Percentiles rank a stretch among this genome's conserved stretches.
phyloP scores from a whole-genome alignment of 2,113 vertebrate genomes.

The Archilochus colubris region DNA sequence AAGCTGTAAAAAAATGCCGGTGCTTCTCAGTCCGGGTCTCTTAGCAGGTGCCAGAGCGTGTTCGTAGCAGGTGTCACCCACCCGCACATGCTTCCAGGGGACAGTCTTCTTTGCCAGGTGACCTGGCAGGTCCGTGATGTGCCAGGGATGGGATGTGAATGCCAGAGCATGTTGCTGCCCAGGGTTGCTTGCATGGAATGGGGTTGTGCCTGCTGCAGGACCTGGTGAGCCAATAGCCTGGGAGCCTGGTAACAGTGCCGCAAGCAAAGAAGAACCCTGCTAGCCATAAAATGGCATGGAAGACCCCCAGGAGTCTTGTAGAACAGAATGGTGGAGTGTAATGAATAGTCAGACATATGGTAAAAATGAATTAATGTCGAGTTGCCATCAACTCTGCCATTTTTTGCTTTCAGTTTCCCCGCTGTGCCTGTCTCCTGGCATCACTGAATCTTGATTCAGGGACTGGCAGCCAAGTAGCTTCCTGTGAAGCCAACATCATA shows the following conservation, averaged over 20 bases:
- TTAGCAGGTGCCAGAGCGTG: neutral
- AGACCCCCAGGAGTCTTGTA: conserved; percentile 67
- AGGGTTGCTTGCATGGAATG: accelerated
- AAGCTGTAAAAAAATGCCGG: neutral
- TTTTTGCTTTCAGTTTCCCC: conserved; percentile 71
- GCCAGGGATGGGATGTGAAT: neutral
- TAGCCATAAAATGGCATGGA: conserved; percentile 46
- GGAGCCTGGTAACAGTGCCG: accelerated
- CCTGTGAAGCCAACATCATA: conserved; percentile 62
- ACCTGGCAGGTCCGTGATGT: neutral
- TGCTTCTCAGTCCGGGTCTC: neutral
- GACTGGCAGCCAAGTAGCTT: conserved; percentile 63
- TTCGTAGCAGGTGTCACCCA: conserved; percentile 2
- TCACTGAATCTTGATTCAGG: conserved; percentile 69
- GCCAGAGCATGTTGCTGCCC: accelerated
- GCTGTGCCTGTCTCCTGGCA: conserved; percentile 67
- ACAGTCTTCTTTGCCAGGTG: neutral
- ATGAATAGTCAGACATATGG: conserved; percentile 73
- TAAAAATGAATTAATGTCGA: conserved; percentile 71
- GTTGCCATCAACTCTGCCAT: conserved; percentile 69
- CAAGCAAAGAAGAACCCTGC: neutral
- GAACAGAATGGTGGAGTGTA: conserved; percentile 64
- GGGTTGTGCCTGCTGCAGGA: neutral
- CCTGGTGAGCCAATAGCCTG: neutral
- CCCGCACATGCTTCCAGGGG: accelerated